A percentile compares a stretch with the other conserved stretches of the same genome.
These are phyloP conservation scores for Schizaphis graminum DNA, from an alignment of 2,888 invertebrate genomes.

Conservation along the genomic window DNA sequence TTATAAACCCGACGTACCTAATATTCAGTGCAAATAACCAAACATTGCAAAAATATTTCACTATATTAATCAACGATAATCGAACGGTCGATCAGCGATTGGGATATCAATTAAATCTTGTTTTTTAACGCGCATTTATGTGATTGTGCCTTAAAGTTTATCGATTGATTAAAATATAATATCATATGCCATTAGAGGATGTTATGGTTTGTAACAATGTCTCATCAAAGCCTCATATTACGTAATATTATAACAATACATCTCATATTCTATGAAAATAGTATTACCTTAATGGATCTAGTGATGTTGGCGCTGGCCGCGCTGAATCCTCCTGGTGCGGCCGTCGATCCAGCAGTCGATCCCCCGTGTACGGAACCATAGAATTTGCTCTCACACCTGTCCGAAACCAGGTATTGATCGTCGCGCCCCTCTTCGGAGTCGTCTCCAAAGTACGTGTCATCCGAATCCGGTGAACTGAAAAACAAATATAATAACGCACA, in stretches of 20 bases:
- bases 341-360: slow-evolving; percentile 75
- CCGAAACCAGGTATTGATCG: slow-evolving; percentile 87
- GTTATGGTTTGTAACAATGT: not conserved
- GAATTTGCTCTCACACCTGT: slow-evolving; percentile 87
- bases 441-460: slow-evolving; percentile 87
- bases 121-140: not conserved
- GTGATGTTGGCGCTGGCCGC: slow-evolving; percentile 70
- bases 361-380: slow-evolving; percentile 82
- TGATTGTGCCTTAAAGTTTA: too few species aligned
- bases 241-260: not conserved
- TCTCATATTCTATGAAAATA: not conserved
- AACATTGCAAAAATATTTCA: not conserved
- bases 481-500: not conserved
- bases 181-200: too few species aligned
- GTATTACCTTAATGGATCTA: slow-evolving; percentile 53
- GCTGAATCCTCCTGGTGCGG: slow-evolving; percentile 75
- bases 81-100: not conserved
- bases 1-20: too few species aligned
- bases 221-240: not conserved
- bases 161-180: too few species aligned
- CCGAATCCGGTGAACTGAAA: slow-evolving; percentile 83
- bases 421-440: slow-evolving; percentile 86
- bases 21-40: not conserved
- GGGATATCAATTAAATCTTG: not conserved
- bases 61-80: not conserved